These are phyloP conservation scores for Macropis europaea DNA, from an alignment of 2,888 invertebrate species.

Conservation along the genomic window DNA sequence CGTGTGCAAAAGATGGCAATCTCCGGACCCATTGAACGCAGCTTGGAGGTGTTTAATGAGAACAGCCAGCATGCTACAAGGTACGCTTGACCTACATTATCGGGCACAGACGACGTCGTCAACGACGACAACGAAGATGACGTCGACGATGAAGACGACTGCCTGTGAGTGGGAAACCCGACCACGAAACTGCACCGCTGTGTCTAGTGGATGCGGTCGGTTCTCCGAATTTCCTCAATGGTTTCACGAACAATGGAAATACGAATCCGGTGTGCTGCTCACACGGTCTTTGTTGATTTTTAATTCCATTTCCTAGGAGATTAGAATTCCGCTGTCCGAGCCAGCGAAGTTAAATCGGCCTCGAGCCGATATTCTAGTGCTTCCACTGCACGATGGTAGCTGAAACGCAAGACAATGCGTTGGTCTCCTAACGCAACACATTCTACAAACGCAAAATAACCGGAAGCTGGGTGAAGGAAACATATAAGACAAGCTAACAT, in stretches of 20 bases:
- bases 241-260: constrained; percentile 48
- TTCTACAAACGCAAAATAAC: too few species aligned
- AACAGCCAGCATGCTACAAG: constrained; percentile 47
- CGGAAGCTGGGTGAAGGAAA: too few species aligned
- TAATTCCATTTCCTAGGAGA: constrained; percentile 7
- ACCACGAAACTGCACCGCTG: constrained; percentile 27
- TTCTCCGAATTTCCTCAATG: constrained; percentile 24
- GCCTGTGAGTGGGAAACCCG: constrained; percentile 32
- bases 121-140: constrained; percentile 15
- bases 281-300: constrained; percentile 44
- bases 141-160: constrained; percentile 19
- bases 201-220: not conserved
- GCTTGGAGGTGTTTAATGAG: constrained; percentile 68
- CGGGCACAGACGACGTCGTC: constrained; percentile 18
- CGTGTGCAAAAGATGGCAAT: constrained; percentile 65
- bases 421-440: not conserved
- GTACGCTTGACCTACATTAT: constrained; percentile 56
- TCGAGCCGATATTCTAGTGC: constrained; percentile 11
- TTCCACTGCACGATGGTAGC: not conserved
- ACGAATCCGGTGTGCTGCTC: constrained; percentile 30
- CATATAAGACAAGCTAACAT: too few species aligned
- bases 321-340: constrained; percentile 24
- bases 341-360: not conserved
- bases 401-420: not conserved
- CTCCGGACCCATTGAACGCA: constrained; percentile 67